Percentiles rank a stretch among this genome's conserved stretches.
Evolutionary conservation across 2,888 invertebrate species (phyloP).

Genomic region (Capitulum mitella): DNA sequence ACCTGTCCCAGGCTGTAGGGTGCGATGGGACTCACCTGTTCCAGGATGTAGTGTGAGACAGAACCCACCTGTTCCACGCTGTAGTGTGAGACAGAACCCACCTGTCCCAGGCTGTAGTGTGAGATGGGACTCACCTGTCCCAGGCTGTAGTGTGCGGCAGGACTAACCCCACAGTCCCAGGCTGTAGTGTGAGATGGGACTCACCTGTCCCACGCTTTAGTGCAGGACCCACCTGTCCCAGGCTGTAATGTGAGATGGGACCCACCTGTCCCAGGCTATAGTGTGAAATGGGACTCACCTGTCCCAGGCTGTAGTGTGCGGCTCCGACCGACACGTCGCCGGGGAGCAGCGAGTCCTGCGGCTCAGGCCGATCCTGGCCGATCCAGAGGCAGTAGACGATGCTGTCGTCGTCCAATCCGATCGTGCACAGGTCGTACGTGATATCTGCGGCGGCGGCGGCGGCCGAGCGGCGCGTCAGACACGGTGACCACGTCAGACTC

Average conservation of each 20-base stretch:
- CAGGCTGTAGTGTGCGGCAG: background rate
- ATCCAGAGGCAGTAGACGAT: constrained; percentile 18
- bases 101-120: no score
- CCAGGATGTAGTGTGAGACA: no score
- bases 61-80: no score
- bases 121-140: background rate
- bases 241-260: no score
- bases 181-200: no score
- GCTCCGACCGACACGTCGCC: background rate
- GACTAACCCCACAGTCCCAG: background rate
- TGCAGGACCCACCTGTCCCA: background rate
- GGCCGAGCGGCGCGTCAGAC: no score
- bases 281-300: background rate
- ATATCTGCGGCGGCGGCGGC: constrained; percentile 5
- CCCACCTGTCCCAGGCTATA: background rate
- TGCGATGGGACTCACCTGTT: no score
- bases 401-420: background rate
- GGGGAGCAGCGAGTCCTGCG: background rate
- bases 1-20: background rate
- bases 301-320: background rate
- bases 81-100: no score
- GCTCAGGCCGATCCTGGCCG: constrained; percentile 1
- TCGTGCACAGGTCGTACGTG: constrained; percentile 10
- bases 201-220: background rate
- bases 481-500: no score